phyloP scores from a whole-genome alignment of 2,797 vertebrate species.

The Triplophysa yarkandensis region DNA sequence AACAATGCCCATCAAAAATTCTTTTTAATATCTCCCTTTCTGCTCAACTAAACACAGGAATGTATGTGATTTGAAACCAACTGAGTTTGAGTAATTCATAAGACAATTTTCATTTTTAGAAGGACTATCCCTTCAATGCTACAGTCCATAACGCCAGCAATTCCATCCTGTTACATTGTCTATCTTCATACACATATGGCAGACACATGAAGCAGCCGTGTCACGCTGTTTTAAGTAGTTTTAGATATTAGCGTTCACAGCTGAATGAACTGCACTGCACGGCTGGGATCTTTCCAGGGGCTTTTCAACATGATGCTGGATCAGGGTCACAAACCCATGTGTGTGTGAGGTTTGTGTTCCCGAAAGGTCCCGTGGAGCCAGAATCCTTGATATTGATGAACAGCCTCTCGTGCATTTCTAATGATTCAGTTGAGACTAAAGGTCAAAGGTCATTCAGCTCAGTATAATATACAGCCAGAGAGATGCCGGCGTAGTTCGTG shows the following conservation, averaged over 20 bases:
- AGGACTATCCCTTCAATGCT: no score
- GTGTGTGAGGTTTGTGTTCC: constrained; percentile 17
- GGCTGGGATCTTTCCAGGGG: constrained; percentile 14
- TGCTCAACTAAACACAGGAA: no score
- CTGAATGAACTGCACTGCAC: constrained; percentile 7
- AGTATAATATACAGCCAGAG: constrained; percentile 50
- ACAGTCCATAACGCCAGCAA: neutral
- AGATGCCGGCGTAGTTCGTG: neutral
- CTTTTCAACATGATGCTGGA: constrained; percentile 8
- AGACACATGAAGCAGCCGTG: constrained; percentile 5
- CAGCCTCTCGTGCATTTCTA: constrained; percentile 56
- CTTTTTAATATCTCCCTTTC: no score
- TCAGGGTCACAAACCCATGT: constrained; percentile 7
- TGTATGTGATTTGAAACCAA: no score
- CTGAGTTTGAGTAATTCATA: no score
- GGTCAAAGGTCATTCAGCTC: constrained; percentile 61
- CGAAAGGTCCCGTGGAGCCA: constrained; percentile 3
- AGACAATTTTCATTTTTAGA: no score
- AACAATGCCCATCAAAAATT: no score
- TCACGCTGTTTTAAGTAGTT: constrained; percentile 2
- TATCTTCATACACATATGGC: constrained; percentile 3
- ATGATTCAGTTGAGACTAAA: constrained; percentile 66
- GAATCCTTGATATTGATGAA: constrained; percentile 64
- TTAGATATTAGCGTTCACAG: constrained; percentile 11
- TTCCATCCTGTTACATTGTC: neutral